Percentiles rank a stretch among this genome's conserved stretches.
Conservation (phyloP, 2,797 vertebrate species). For the Emydoidea blandingii region DNA sequence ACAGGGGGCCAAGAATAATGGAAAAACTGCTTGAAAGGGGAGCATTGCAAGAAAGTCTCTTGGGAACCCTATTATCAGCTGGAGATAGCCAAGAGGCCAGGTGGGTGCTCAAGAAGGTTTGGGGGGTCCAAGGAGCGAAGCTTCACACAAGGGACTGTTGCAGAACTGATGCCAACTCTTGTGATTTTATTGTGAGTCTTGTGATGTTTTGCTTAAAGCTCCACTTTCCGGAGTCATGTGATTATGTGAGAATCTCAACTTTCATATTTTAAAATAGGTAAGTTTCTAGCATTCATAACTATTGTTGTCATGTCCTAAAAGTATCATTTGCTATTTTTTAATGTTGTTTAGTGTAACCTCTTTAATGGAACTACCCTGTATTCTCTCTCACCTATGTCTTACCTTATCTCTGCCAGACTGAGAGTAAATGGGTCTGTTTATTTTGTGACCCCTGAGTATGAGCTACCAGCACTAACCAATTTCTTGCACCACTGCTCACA, state of each 20-base stretch:
- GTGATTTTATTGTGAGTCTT: too few species aligned
- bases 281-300: neutral
- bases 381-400: slow-evolving; percentile 35
- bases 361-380: slow-evolving; percentile 28
- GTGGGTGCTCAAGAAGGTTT: neutral
- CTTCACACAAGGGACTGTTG: neutral
- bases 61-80: neutral
- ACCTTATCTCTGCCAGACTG: slow-evolving; percentile 23
- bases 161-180: too few species aligned
- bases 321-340: slow-evolving; percentile 23
- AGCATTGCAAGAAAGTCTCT: neutral
- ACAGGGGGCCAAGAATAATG: neutral
- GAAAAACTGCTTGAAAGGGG: neutral
- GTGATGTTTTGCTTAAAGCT: neutral
- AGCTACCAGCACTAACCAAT: neutral
- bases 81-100: neutral
- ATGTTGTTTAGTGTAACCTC: slow-evolving; percentile 34
- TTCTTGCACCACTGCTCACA: neutral
- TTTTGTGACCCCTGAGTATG: slow-evolving; percentile 13
- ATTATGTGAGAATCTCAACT: neutral
- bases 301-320: slow-evolving; percentile 32
- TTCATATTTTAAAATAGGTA: neutral
- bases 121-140: neutral
- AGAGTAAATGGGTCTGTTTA: slow-evolving; percentile 41
- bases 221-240: neutral